These are phyloP conservation scores for Acinonyx jubatus DNA, from an alignment of 2,113 vertebrate species.

Conservation along the genomic window DNA sequence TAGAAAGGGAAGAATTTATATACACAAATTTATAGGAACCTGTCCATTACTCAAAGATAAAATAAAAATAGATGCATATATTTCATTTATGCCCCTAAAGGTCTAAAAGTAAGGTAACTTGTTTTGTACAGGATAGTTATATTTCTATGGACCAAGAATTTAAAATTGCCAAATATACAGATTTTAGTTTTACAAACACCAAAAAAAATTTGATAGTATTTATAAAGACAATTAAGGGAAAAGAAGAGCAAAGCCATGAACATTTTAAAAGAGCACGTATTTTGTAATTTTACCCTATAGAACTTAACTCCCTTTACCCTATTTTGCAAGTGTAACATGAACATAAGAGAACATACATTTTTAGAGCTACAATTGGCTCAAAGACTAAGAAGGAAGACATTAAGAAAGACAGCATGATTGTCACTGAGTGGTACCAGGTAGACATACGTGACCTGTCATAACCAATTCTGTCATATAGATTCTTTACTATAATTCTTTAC, in stretches of 20 bases:
- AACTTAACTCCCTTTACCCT: background rate
- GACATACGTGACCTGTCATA: background rate
- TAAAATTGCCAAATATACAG: background rate
- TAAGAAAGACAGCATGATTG: background rate
- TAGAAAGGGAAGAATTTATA: background rate
- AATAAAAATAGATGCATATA: slow-evolving; percentile 10
- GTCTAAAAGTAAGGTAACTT: slow-evolving; percentile 1
- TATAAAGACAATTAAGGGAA: background rate
- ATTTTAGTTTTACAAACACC: slow-evolving; percentile 4
- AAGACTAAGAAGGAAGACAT: background rate
- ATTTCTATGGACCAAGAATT: slow-evolving; percentile 41
- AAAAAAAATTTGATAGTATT: background rate
- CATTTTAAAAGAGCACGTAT: background rate
- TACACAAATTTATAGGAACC: slow-evolving; percentile 10
- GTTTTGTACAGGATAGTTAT: slow-evolving; percentile 30
- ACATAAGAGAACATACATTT: background rate
- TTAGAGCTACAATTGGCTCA: background rate
- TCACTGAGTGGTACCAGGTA: background rate
- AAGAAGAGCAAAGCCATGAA: background rate
- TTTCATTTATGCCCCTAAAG: slow-evolving; percentile 55
- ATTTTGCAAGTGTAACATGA: background rate
- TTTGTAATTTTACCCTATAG: background rate
- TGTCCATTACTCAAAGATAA: slow-evolving; percentile 57
- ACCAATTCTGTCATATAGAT: background rate
- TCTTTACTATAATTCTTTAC: background rate